Conservation (phyloP, 1,140 invertebrate genomes). For the Hestina assimilis region DNA sequence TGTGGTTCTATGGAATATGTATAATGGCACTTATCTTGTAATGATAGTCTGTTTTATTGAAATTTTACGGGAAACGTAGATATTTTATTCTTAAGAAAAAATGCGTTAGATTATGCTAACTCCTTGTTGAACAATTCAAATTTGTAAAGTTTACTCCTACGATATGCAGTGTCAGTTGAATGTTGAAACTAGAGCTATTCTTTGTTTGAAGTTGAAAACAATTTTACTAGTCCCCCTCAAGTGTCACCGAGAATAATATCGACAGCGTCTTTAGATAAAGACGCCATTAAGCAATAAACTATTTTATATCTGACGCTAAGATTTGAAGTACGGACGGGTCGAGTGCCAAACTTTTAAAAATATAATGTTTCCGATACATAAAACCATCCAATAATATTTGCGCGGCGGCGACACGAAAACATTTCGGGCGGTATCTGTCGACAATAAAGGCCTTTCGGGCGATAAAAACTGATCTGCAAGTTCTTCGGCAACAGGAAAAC, state of each 20-base stretch:
- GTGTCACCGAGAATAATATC: constrained; percentile 20
- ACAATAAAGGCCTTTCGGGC: constrained; percentile 74
- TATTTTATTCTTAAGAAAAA: no score
- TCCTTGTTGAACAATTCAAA: neutral
- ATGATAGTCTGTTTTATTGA: constrained; percentile 23
- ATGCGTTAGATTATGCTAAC: no score
- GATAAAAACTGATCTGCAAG: constrained; percentile 79
- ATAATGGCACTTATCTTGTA: constrained; percentile 25
- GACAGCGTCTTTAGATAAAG: constrained; percentile 29
- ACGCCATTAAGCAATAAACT: constrained; percentile 38
- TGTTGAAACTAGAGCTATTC: constrained; percentile 4
- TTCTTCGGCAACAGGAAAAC: constrained; percentile 67
- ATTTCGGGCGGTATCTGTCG: constrained; percentile 64
- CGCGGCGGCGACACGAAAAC: constrained; percentile 63
- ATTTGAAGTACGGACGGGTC: constrained; percentile 52
- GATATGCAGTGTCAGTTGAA: neutral
- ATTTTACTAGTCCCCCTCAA: neutral
- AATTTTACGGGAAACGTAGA: constrained; percentile 12
- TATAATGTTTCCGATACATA: constrained; percentile 76
- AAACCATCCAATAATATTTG: constrained; percentile 71
- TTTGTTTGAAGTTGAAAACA: constrained; percentile 10
- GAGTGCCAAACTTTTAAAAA: constrained; percentile 73
- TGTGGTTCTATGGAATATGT: constrained; percentile 21
- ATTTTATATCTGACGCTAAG: constrained; percentile 38
- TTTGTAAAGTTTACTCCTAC: neutral